Base-by-base conservation (phyloP, 2,113 vertebrate genomes). In the Ifrita kowaldi region DNA sequence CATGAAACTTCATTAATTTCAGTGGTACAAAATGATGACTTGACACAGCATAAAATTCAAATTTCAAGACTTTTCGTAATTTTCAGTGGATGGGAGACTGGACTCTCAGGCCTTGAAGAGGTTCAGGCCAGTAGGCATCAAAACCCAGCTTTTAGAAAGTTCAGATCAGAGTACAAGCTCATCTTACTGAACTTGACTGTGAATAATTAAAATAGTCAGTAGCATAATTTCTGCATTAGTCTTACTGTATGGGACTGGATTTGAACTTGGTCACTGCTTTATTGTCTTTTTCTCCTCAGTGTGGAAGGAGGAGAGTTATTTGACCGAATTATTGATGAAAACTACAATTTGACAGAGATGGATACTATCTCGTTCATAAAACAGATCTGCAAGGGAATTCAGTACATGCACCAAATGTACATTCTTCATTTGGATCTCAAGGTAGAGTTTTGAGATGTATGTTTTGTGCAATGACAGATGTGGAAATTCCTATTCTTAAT, bases 381-480 rank as follows among this genome's bases (percentile, higher is more conserved):
- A 55, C 99, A 99, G 96, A 99, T 99, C 95, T 99, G 99, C 81
- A 99, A 99, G 88, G 99, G 99, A 24, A 98, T 99, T 93, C 98
- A 98, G 77, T 98, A 99, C 96, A 99, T 99, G 99, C 99, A 99
- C 53, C 99, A 99, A 95, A 99, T 99, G 99, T 99, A 99, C 92
- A 99, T 99, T 93, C 98, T 99, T 24, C 99, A 99, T 89, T 97
- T 99, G 47, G 99, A 99, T 96, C 98, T 99, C 82, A 99, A 99
- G 99, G 99, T 99, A 98, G 62, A 70, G 26, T n/a, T 64, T 7
- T 74, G 6, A 80, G 59, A 71, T 80, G 16, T 57, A 24, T 86
- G 35, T 79, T 95, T 83, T 90, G 49, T 69, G 39, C 57, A 59
- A 14, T 74, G 57, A 65, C 35, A 76, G 41, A 49, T 81, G 75